Evolutionary conservation across 2,113 vertebrate genomes (phyloP).

Genomic region (Psephotus haematonotus): DNA sequence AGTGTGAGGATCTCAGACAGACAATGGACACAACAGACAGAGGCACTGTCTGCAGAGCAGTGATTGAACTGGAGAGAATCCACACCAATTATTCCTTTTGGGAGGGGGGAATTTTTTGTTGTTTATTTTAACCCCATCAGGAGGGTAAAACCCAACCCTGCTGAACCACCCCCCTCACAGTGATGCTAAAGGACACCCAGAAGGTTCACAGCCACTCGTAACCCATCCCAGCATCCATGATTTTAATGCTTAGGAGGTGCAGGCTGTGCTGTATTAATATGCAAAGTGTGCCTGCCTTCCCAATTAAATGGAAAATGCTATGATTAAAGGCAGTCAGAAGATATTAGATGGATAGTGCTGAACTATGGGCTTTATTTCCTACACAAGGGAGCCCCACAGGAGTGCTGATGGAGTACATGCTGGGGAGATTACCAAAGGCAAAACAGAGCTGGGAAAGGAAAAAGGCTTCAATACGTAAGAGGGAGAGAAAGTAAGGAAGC

Average conservation of each 20-base stretch:
- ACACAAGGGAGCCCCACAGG: conserved; percentile 43
- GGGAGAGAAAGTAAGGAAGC: background rate
- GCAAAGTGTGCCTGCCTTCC: conserved; percentile 69
- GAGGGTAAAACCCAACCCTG: background rate
- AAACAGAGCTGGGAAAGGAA: background rate
- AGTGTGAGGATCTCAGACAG: background rate
- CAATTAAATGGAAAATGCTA: conserved; percentile 71
- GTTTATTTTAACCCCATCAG: background rate
- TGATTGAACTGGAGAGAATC: background rate
- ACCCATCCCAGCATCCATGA: background rate
- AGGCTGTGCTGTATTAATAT: conserved; percentile 59
- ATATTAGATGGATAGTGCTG: conserved; percentile 64
- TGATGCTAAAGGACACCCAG: background rate
- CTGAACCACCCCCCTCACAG: background rate
- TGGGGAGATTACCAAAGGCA: background rate
- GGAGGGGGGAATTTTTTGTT: background rate
- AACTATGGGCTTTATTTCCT: conserved; percentile 42
- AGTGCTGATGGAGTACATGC: conserved; percentile 18
- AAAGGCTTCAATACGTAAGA: background rate
- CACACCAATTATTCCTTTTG: background rate
- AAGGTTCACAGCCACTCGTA: background rate
- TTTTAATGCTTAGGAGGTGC: conserved; percentile 9
- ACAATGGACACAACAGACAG: background rate
- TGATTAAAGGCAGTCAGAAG: conserved; percentile 71
- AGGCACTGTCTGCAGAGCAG: background rate